A percentile compares a stretch with the other conserved stretches of the same genome.
These are phyloP conservation scores for Camponotus pennsylvanicus DNA, from an alignment of 1,140 invertebrate species.

Conservation along the genomic window DNA sequence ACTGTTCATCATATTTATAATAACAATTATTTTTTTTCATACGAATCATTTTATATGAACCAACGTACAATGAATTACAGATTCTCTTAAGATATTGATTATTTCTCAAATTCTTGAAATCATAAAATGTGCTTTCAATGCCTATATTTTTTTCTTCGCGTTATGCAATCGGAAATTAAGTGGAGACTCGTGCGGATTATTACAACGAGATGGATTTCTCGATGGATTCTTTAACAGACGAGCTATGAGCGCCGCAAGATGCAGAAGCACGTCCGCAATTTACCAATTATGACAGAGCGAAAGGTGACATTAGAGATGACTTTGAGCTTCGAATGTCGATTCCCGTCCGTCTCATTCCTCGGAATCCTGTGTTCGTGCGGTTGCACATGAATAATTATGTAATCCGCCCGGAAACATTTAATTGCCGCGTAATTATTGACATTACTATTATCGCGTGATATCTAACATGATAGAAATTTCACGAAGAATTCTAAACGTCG, in stretches of 20 bases:
- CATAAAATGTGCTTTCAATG: not conserved
- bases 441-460: conserved; percentile 50
- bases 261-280: conserved; percentile 33
- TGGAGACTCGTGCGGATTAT: conserved; percentile 1
- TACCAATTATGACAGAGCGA: conserved; percentile 66
- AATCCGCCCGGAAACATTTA: conserved; percentile 74
- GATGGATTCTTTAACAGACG: not conserved
- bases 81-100: not conserved
- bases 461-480: not conserved
- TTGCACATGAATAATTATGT: conserved; percentile 55
- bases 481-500: not conserved
- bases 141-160: not conserved
- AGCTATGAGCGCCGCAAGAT: conserved; percentile 14
- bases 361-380: conserved; percentile 14
- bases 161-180: conserved; percentile 38
- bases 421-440: conserved; percentile 69
- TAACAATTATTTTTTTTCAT: not conserved
- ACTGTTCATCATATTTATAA: no score
- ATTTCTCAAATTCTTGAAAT: not conserved
- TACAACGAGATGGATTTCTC: no score
- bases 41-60: no score
- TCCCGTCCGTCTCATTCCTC: conserved; percentile 61
- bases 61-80: not conserved
- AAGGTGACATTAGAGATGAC: conserved; percentile 68
- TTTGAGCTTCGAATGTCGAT: conserved; percentile 71